Evolutionary conservation across 2,888 invertebrate species (phyloP).

Genomic region (Brachyopa scutellaris): DNA sequence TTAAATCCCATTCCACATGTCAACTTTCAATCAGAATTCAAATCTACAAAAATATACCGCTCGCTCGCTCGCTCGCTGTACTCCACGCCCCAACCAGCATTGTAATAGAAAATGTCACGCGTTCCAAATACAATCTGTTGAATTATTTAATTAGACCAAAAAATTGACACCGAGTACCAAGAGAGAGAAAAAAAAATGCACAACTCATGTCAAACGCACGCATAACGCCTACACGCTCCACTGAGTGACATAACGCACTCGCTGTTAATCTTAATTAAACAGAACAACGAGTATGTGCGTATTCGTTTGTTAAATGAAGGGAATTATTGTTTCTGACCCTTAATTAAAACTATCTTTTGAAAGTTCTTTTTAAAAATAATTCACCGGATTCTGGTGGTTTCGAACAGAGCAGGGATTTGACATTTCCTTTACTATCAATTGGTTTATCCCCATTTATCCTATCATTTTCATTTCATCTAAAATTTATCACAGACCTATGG

Average conservation of each 20-base stretch:
- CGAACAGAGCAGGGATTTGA: constrained; percentile 6
- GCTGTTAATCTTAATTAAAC: constrained; percentile 42
- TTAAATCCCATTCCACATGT: constrained; percentile 21
- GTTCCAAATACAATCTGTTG: constrained; percentile 37
- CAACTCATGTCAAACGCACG: constrained; percentile 17
- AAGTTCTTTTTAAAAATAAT: constrained; percentile 5
- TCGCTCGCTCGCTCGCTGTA: not conserved
- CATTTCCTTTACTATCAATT: constrained; percentile 39
- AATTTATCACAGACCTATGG: constrained; percentile 16
- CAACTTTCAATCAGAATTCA: constrained; percentile 26
- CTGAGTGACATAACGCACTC: constrained; percentile 8
- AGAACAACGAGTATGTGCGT: not conserved
- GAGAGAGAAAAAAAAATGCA: not conserved
- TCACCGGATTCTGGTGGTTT: not conserved
- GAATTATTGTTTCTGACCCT: constrained; percentile 18
- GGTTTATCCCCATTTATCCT: constrained; percentile 30
- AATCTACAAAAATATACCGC: constrained; percentile 20
- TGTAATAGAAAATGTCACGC: constrained; percentile 44
- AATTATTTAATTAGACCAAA: constrained; percentile 40
- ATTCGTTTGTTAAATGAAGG: constrained; percentile 17
- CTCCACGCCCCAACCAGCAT: constrained; percentile 37
- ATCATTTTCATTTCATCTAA: constrained; percentile 4
- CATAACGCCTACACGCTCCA: constrained; percentile 30
- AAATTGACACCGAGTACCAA: not conserved
- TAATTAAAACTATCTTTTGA: constrained; percentile 14